Base-by-base conservation (phyloP, 2,113 vertebrate species). In the Corynorhinus townsendii region DNA sequence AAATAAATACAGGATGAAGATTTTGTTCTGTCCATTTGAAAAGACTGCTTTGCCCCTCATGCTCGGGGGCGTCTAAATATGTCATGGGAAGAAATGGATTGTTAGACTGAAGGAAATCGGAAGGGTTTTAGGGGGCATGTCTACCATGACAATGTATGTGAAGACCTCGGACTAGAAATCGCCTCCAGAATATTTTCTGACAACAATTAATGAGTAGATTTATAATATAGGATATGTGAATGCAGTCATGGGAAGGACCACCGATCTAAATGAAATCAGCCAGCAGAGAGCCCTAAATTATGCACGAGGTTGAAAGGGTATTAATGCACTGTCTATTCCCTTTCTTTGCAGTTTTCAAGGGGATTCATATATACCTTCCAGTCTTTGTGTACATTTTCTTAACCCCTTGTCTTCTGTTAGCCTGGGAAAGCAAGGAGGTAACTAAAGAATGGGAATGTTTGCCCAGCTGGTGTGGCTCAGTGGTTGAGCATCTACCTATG, bases 1-100 rank as follows among this genome's bases (percentile, higher is more conserved):
- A 97, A 98, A 94, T 97, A 96, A 94, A 94, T 95, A 56, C 89
- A 96, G 84, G 72, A 92, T 92, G 96, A 98, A 97, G 94, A 96
- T 97, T 98, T 97, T 80, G 30, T 86, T 89, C 96, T 95, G 94
- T 89, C 94, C 49, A 3, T 92, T 98, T 91, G 86, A 95, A 97
- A 80, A 81, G 95, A 96, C 95, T 96, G 94, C 35, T 71, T 93
- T 69, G 64, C 64, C 93, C 94, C 86, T n/a, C n/a, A 66, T 96
- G 79, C 96, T 84, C 59, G 56, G 93, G 72, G 84, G 88, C 86
- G 82, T 95, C 98, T 98, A 97, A 98, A 97, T 98, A 98, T 80
- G 93, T 93, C 30, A 97, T 97, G 75, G 95, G 90, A 97, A 96
- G 86, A 98, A 97, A 95, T 97, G 64, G 92, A 93, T 97, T 97